Evolutionary conservation across 2,888 invertebrate genomes (phyloP), one percentile per base, ranked within the genome.

Genomic region (Leptura quadrifasciata): DNA sequence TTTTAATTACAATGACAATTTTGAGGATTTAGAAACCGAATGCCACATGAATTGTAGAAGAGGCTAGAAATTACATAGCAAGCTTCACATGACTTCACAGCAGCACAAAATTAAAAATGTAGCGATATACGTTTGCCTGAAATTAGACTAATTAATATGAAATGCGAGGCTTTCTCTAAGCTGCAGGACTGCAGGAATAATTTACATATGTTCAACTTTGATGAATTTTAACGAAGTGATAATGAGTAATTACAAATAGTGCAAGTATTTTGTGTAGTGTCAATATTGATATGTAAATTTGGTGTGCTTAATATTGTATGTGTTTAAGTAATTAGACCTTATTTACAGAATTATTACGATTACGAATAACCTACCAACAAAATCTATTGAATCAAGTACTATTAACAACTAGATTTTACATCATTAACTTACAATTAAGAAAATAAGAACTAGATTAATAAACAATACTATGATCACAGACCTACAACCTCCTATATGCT

Each of bases 201-300:
- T 54, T 54, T 54, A 20, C 39, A 18, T 64, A 20, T 21, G 18
- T 18, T 12, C 10, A 27, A 54, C 6, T 67, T 67, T 67, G 24
- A 21, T 52, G 65, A 67, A 52, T 54, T 67, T 67, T 52, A 54
- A 52, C 21, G 52, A 15, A 54, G 54, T 15, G 15, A 5, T 54
- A 54, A 67, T 24, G 54, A 47, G 20, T 64, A 17, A 18, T 61
- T 61, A 61, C 24, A n/a, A 65, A 54, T 27, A 68, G 17, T 54
- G 24, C 18, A 20, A 39, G 35, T 39, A 35, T 57, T 27, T 67
- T 67, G 57, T 68, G 31, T 57, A 18, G 18, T 55, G 55, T 57
- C 55, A 68, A 68, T 68, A 57, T 61, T 61, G 60, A 31, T 31
- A 18, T 55, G 17, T 31, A 18, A n/a, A 31, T 21, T 17, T 64